Conservation (phyloP, 2,888 invertebrate genomes). For the Drosophila picticornis region DNA sequence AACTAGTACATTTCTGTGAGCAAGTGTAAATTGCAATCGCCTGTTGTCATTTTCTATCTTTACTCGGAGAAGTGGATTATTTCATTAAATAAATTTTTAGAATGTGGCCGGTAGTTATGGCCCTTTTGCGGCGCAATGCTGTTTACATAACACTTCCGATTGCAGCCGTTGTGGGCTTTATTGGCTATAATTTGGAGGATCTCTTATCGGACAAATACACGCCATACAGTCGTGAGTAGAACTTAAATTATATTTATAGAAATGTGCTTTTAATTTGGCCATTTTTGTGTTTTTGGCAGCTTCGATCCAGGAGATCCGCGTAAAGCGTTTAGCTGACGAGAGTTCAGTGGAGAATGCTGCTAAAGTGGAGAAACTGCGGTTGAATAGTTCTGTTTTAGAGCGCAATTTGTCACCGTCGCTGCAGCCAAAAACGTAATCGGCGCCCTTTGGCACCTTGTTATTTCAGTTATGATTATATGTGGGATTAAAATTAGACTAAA, state of each 20-base stretch:
- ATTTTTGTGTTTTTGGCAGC: slow-evolving; percentile 86
- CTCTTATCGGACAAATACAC: slow-evolving; percentile 91
- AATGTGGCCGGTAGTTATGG: slow-evolving; percentile 92
- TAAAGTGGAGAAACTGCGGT: slow-evolving; percentile 89
- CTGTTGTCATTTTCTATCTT: slow-evolving; percentile 5
- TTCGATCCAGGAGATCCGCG: slow-evolving; percentile 90
- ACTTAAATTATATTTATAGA: not conserved
- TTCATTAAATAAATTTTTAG: slow-evolving; percentile 42
- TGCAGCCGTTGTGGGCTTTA: slow-evolving; percentile 92
- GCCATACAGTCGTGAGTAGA: slow-evolving; percentile 88
- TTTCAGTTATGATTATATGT: slow-evolving; percentile 34
- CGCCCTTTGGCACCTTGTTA: slow-evolving; percentile 25
- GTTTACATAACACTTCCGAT: slow-evolving; percentile 93
- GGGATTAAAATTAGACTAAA: slow-evolving; percentile 31
- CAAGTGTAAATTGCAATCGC: not conserved
- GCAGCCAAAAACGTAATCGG: slow-evolving; percentile 80
- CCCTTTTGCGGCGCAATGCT: slow-evolving; percentile 90
- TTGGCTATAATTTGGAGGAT: slow-evolving; percentile 95
- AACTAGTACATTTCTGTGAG: slow-evolving; percentile 1
- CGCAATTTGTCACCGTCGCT: slow-evolving; percentile 89
- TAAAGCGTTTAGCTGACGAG: slow-evolving; percentile 89
- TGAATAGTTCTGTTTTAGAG: slow-evolving; percentile 89
- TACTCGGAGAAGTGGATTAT: not conserved
- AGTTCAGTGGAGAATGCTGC: slow-evolving; percentile 86
- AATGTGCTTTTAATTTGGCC: not conserved